A percentile compares a stretch with the other conserved stretches of the same genome.
phyloP scores from a whole-genome alignment of 2,888 invertebrate genomes.

The Limenitis camilla region DNA sequence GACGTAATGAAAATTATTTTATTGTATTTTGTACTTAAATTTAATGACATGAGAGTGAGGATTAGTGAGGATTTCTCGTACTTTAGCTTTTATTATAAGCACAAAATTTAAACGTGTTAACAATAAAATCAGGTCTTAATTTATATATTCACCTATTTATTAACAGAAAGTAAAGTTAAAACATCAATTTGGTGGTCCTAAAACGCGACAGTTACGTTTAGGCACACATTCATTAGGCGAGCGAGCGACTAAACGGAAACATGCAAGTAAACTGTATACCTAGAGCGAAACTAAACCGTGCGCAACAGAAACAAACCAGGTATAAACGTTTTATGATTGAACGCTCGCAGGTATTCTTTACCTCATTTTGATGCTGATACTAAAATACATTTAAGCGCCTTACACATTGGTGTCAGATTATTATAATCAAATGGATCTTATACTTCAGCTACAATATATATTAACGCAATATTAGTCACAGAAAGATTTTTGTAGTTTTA shows the following conservation, averaged over 20 bases:
- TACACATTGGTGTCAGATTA: constrained; percentile 24
- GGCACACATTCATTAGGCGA: constrained; percentile 9
- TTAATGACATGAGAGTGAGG: too few relatives aligned
- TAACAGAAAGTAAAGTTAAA: background rate
- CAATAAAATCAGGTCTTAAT: too few relatives aligned
- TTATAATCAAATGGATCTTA: too few relatives aligned
- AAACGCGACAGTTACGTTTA: constrained; percentile 9
- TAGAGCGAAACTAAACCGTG: constrained; percentile 34
- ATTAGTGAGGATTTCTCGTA: too few relatives aligned
- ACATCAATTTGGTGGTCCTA: background rate
- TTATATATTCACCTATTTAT: too few relatives aligned
- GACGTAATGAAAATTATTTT: too few relatives aligned
- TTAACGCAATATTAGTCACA: too few relatives aligned
- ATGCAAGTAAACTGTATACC: constrained; percentile 13
- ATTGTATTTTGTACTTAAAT: too few relatives aligned
- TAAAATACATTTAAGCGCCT: constrained; percentile 55
- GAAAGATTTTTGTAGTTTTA: too few relatives aligned
- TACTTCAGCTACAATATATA: too few relatives aligned
- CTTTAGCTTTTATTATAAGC: too few relatives aligned
- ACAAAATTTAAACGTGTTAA: too few relatives aligned
- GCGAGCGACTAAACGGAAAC: constrained; percentile 16
- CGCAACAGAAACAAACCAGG: constrained; percentile 71
- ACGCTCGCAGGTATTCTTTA: constrained; percentile 63
- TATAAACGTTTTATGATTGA: constrained; percentile 67
- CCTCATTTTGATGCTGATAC: constrained; percentile 61